A percentile compares a stretch with the other conserved stretches of the same genome.
phyloP scores from a whole-genome alignment of 2,113 vertebrate genomes.

The Cavia aperea region DNA sequence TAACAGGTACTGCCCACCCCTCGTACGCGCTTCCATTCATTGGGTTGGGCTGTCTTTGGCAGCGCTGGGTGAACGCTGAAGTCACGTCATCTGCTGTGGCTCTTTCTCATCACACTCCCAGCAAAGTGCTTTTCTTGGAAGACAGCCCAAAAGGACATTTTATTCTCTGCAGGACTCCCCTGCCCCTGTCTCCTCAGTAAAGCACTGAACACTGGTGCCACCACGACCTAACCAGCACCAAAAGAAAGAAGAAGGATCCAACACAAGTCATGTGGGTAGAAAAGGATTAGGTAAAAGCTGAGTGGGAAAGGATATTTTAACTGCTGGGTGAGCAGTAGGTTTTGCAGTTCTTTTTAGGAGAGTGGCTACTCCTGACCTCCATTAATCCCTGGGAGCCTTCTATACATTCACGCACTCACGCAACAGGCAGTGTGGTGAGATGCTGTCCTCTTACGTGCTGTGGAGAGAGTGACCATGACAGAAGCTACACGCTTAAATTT shows the following conservation, averaged over 20 bases:
- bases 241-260: not conserved
- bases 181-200: rapidly evolving
- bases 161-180: not conserved
- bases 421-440: not conserved
- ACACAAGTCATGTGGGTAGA: not conserved
- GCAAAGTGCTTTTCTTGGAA: not conserved
- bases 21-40: not conserved
- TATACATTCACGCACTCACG: not conserved
- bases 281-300: not conserved
- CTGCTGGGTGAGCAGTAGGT: not conserved
- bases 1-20: not conserved
- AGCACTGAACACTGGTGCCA: rapidly evolving
- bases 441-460: not conserved
- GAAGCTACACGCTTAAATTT: not conserved
- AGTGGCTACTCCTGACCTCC: not conserved
- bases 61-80: not conserved
- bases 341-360: not conserved
- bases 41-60: no score
- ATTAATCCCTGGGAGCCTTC: not conserved
- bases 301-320: not conserved
- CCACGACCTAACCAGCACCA: not conserved
- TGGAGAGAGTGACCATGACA: not conserved
- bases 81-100: rapidly evolving
- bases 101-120: not conserved
- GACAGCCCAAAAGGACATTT: not conserved